Base-by-base conservation (phyloP, 2,888 invertebrate genomes). In the Panzeria rudis region DNA sequence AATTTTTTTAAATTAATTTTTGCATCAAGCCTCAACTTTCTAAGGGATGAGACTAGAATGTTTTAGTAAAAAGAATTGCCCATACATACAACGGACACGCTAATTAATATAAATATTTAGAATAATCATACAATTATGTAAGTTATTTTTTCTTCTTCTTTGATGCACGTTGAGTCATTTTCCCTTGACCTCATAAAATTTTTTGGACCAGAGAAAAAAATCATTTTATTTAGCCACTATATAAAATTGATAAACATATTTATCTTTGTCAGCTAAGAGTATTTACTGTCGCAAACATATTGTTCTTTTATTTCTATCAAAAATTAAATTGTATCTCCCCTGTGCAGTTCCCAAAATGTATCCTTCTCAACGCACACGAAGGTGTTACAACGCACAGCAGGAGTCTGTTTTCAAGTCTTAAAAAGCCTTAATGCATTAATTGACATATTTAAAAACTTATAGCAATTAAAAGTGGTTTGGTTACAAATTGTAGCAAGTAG, bases 401-500 rank as follows among this genome's bases (percentile, higher is more conserved):
- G 73, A 47, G 15, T 0, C 13, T 38, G 11, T 13, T 54, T 9
- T n/a, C 15, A 13, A 20, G 44, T 38, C n/a, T 61, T 47, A 7
- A 59, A 59, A 17, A 15, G 9, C 15, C 29, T 7, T 15, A 29
- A 72, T 17, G 17, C 20, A 32, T 47, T 50, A 50, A 73, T 54
- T 66, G 44, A 29, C 25, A 35, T 17, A 71, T 71, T 56, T 29
- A 17, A 44, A 71, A 35, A 13, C 20, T 52, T 38, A 11, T 15
- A 23, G 38, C 17, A 62, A 75, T 75, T 75, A 75, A 62, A 25
- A 44, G 13, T 17, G 20, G 23, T 61, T 35, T 61, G 17, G 0
- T 29, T 59, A 17, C 17, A 32, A 17, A 38, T 41, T 23, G 41
- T 62, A 13, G 41, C 38, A 38, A 62, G 5, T 23, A 15, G 1